Evolutionary conservation across 2,888 invertebrate species (phyloP).

Genomic region (Drosophila longiperda): DNA sequence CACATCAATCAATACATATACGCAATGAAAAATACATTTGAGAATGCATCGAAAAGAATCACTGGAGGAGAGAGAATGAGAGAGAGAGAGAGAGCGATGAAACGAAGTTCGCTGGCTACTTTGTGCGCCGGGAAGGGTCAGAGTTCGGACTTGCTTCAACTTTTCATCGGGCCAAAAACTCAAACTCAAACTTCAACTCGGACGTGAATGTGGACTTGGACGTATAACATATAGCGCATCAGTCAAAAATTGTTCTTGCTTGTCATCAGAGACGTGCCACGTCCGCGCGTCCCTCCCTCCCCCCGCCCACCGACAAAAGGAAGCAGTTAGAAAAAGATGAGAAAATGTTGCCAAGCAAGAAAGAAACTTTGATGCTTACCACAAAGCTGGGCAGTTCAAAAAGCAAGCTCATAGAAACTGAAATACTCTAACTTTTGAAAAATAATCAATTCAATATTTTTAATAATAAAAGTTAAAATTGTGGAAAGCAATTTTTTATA

Average conservation of each 20-base stretch:
- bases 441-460: background rate
- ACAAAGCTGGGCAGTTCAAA: conserved; percentile 24
- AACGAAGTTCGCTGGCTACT: conserved; percentile 37
- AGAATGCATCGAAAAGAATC: conserved; percentile 31
- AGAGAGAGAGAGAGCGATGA: conserved; percentile 3
- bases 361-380: conserved; percentile 57
- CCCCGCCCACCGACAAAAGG: conserved; percentile 4
- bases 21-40: conserved; percentile 72
- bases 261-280: conserved; percentile 77
- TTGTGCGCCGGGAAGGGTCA: conserved; percentile 20
- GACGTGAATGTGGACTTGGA: conserved; percentile 40
- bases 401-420: background rate
- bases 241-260: conserved; percentile 78
- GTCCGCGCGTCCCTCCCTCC: conserved; percentile 34
- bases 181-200: conserved; percentile 31
- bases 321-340: conserved; percentile 40
- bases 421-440: conserved; percentile 27
- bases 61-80: background rate
- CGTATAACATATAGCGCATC: conserved; percentile 73
- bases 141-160: conserved; percentile 64
- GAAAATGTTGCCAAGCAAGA: conserved; percentile 51
- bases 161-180: conserved; percentile 48
- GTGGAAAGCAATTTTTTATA: fast-evolving
- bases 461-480: background rate
- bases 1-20: conserved; percentile 71